Conservation (phyloP, 2,888 invertebrate genomes). For the Altica lythri region DNA sequence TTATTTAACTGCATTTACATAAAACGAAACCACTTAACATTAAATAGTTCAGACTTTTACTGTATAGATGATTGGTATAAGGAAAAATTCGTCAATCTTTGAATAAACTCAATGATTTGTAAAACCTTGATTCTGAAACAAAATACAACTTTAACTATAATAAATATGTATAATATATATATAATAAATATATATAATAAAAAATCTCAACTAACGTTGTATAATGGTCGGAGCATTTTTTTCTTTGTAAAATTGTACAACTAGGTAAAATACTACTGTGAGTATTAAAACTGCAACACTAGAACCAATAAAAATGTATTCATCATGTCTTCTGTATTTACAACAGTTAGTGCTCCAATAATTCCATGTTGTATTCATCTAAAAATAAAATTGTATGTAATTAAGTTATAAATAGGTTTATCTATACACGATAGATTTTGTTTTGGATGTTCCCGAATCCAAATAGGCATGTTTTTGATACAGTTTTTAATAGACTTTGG, state of each 20-base stretch:
- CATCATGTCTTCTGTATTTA: slow-evolving; percentile 61
- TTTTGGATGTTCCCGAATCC: too few species aligned
- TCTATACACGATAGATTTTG: slow-evolving; percentile 72
- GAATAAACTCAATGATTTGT: slow-evolving; percentile 44
- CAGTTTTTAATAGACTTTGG: too few species aligned
- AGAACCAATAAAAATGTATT: slow-evolving; percentile 63
- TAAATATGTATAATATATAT: slow-evolving; percentile 4
- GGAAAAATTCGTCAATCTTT: too few species aligned
- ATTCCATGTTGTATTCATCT: slow-evolving; percentile 70
- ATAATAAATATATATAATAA: slow-evolving; percentile 9
- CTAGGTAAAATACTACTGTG: slow-evolving; percentile 64
- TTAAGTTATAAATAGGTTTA: too few species aligned
- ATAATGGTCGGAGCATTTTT: slow-evolving; percentile 50
- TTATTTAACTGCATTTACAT: too few species aligned
- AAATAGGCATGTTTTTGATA: too few species aligned
- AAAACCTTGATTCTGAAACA: slow-evolving; percentile 54
- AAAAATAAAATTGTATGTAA: too few species aligned
- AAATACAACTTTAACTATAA: slow-evolving; percentile 21
- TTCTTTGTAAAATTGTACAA: slow-evolving; percentile 58
- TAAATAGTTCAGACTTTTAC: too few species aligned
- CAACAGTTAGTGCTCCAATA: slow-evolving; percentile 69
- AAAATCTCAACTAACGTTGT: slow-evolving; percentile 50
- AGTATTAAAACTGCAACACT: slow-evolving; percentile 60
- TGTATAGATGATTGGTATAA: too few species aligned
- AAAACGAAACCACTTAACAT: too few species aligned